Base-by-base conservation (phyloP, 2,888 invertebrate species). In the Spodoptera exigua region DNA sequence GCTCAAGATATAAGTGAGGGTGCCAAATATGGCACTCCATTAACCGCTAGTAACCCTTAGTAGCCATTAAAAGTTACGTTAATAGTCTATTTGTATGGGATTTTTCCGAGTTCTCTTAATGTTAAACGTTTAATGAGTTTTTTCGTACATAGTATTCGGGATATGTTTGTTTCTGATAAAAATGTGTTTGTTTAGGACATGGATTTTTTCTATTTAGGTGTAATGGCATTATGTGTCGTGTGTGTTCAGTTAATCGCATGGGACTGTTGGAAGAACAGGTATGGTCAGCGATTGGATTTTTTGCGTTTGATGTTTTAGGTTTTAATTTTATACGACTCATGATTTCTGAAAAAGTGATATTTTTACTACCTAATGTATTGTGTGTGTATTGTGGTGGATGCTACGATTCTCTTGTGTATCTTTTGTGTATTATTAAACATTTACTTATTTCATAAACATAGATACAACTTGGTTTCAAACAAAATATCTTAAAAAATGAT, bases 21-120 rank as follows among this genome's bases (percentile, higher is more conserved):
- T 77, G 81, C 81, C 83, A 80, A 84, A 85, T 86, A 84, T 82
- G 78, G 74, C 78, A 76, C 68, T 71, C 70, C 60, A 79, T 82
- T 79, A 80, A 71, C 70, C 45, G 59, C 54, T n/a, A 73, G 61
- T 67, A 73, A 64, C 74, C 68, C 71, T 34, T 62, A 80, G 56
- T 67, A 45, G 61, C 74, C 60, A 78, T 81, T 81, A 82, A 80
- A 78, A 75, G 78, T 78, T 78, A 70, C 54, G 61, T 61, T 82
- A 76, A 80, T 74, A 59, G 72, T 48, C 60, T 70, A 67, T 78
- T 82, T 79, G 75, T 74, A 70, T 65, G 62, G 61, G 58, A 74
- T 74, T 82, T 76, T 81, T 76, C 72, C 62, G 59, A 64, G 58
- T 62, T 72, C 43, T 55, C 57, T 56, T 71, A 75, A 65, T 66